A percentile compares a stretch with the other conserved stretches of the same genome.
These are phyloP conservation scores for Cryptoprocta ferox DNA, from an alignment of 2,797 vertebrate genomes.

Conservation along the genomic window DNA sequence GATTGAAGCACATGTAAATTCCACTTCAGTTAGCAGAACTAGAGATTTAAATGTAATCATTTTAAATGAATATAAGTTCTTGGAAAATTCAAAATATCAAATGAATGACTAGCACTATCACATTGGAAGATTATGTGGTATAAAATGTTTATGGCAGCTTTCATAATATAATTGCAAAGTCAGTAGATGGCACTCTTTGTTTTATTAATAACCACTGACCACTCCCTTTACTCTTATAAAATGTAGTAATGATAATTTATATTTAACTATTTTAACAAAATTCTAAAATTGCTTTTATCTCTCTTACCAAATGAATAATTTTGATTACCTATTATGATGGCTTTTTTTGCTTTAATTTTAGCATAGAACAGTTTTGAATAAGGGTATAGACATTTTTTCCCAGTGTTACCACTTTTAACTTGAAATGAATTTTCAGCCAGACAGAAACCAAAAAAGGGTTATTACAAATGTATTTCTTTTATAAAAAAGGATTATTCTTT, in stretches of 20 bases:
- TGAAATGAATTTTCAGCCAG: neutral
- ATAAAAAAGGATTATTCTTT: neutral
- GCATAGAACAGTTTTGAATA: neutral
- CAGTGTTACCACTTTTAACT: neutral
- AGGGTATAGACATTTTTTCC: neutral
- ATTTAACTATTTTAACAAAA: slow-evolving; percentile 25
- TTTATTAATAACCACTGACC: slow-evolving; percentile 64
- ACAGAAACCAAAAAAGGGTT: neutral
- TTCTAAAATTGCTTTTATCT: neutral
- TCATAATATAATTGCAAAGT: neutral
- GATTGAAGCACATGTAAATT: slow-evolving; percentile 48
- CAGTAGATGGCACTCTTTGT: slow-evolving; percentile 71
- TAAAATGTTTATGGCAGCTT: neutral
- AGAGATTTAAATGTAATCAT: neutral
- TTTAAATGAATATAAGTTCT: slow-evolving; percentile 13
- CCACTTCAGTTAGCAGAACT: neutral
- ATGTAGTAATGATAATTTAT: neutral
- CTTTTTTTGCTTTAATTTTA: neutral
- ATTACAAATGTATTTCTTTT: neutral
- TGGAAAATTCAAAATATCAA: neutral
- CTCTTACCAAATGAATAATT: neutral
- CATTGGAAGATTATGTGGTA: neutral
- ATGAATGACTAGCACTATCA: neutral
- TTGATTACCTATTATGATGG: neutral
- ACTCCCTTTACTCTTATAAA: slow-evolving; percentile 39